Evolutionary conservation across 1,140 invertebrate species (phyloP), one percentile per base, ranked within the genome.

Genomic region (Pomphorhynchus laevis): DNA sequence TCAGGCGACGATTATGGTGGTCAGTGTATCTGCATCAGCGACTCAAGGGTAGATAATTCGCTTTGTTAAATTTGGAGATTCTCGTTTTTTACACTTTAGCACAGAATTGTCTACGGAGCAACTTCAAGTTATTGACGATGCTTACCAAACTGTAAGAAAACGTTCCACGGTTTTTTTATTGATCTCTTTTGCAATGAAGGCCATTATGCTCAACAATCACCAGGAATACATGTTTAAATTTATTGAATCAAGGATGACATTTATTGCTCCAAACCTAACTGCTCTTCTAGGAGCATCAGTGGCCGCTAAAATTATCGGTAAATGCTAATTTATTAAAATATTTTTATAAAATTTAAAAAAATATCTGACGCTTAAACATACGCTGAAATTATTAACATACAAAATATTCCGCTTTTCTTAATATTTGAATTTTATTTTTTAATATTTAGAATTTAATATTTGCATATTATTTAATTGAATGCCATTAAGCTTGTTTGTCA

Each of bases 1-100:
- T 0, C 77, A 89, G 54, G 84, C 89, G 1, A 95, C 84, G 22
- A 93, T 95, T 51, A 98, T 99, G 82, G 84, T 98, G 50, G 80
- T 98, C 11, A 86, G 77, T 47, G 82, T 95, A 1, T 93, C 84
- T 34, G 82, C 89, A 20, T 95, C 86, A 4, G 95, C 86, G 1
- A 95, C 86, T 33, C 82, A 93, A 64, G 89, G 89, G 69, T 77
- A 65, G 47, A 46, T 49, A 42, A 11, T 38, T 11, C 38, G 6
- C 14, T 12, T 14, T 8, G 16, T 17, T 5, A 40, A 14, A 38
- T 17, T 8, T 40, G 20, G 6, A 2, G 11, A 32, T 45, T 6
- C 9, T 14, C 31, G 41, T 43, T 40, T 39, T 20, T 34, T 33
- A 37, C 40, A 41, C 51, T 52, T 6, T 47, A 77, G 73, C 4